phyloP scores from a whole-genome alignment of 2,797 vertebrate species.

The Phalanger gymnotis region DNA sequence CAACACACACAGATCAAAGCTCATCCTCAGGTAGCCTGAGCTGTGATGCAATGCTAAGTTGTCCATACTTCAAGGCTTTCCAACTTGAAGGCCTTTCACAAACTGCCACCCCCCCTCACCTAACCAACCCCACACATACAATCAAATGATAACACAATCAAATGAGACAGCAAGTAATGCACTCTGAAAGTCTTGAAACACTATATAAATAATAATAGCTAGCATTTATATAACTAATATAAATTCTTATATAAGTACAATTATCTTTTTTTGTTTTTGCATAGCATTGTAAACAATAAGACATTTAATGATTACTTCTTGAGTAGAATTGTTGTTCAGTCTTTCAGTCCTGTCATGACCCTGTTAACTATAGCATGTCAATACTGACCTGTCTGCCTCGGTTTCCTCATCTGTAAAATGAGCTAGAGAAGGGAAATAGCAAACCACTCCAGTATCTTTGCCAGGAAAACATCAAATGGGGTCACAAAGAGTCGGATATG shows the following conservation, averaged over 20 bases:
- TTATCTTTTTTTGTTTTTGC: neutral
- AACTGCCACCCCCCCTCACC: neutral
- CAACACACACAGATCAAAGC: neutral
- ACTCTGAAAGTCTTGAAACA: neutral
- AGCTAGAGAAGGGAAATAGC: no score
- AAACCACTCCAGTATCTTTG: no score
- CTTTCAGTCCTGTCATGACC: neutral
- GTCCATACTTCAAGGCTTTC: neutral
- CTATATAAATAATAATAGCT: neutral
- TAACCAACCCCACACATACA: neutral
- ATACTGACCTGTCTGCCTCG: neutral
- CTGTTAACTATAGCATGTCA: neutral
- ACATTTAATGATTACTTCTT: neutral
- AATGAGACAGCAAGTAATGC: neutral
- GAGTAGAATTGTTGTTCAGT: neutral
- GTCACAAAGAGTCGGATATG: no score
- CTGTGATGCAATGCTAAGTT: neutral
- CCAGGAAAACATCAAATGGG: no score
- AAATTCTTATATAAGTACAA: neutral
- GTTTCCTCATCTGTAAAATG: no score
- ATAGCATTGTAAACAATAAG: neutral
- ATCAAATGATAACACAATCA: neutral
- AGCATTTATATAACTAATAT: neutral
- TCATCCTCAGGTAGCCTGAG: neutral
- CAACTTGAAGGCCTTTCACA: neutral